Evolutionary conservation across 2,888 invertebrate species (phyloP), one percentile per base, ranked within the genome.

Genomic region (Lithosia quadra): DNA sequence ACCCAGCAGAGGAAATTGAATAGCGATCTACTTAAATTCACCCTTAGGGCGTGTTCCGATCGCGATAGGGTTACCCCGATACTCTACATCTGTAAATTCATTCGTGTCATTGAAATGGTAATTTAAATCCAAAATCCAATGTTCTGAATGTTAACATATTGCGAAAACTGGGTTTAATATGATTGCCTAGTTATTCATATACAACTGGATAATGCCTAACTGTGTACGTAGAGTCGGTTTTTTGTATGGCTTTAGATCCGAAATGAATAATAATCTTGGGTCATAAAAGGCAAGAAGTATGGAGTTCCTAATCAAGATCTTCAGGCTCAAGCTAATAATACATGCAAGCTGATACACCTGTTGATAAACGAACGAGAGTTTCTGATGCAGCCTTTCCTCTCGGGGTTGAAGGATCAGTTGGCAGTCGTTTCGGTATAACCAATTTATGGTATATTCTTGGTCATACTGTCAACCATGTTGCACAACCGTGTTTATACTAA

Each of bases 1-100:
- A 71, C 77, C 68, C 72, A 77, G 73, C 76, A 76, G 72, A 85
- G 89, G 88, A 89, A 90, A 89, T 90, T 88, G 89, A 90, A 88
- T 88, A 88, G 83, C 84, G 82, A 84, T 88, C 81, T 81, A 85
- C 82, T 86, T 84, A 84, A 88, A 86, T 80, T 78, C 74, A 75
- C 84, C 85, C 83, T 63, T 74, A 82, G 84, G 86, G 83, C 78
- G 79, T 67, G 71, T 71, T 69, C 75, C 71, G 78, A 75, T 72
- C 69, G 63, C 69, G 70, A 78, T 79, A 82, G 77, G 70, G 65
- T 61, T 71, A 73, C 56, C 28, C 55, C 43, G 24, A 71, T 43
- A 39, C 53, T 59, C 34, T 59, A 59, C 63, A 63, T 67, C 49
- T 63, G 67, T 77, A 73, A 76, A 76, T 78, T 82, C 62, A 58